phyloP scores from a whole-genome alignment of 2,113 vertebrate genomes.

The Mormyrus lacerda region DNA sequence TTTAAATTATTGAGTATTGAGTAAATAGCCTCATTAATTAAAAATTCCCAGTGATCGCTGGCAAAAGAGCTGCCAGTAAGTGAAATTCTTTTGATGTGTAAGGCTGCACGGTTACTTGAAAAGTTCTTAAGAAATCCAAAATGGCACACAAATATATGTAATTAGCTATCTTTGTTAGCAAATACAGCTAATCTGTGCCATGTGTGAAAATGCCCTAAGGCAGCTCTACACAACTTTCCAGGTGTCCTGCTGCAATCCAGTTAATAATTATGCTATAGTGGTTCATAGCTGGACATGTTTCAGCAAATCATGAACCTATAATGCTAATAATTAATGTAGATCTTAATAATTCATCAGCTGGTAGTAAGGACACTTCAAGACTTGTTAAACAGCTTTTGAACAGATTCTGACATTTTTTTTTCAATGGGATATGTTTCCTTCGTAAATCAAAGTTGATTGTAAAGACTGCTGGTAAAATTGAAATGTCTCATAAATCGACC shows the following conservation, averaged over 20 bases:
- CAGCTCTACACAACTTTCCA: background rate
- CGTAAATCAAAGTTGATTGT: background rate
- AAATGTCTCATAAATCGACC: background rate
- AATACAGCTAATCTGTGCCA: background rate
- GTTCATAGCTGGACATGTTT: background rate
- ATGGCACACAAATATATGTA: background rate
- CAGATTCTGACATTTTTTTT: background rate
- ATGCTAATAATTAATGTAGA: background rate
- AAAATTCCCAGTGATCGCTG: background rate
- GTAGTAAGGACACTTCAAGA: background rate
- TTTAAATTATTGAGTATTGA: background rate
- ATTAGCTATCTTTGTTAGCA: background rate
- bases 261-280: background rate
- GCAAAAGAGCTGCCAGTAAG: background rate
- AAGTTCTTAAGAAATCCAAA: background rate
- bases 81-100: background rate
- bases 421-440: background rate
- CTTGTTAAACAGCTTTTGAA: background rate
- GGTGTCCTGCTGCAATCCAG: background rate
- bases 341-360: constrained; percentile 1
- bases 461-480: background rate
- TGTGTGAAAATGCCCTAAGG: constrained; percentile 1
- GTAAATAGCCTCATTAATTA: background rate
- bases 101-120: background rate
- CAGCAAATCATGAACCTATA: background rate